Evolutionary conservation across 2,113 vertebrate species (phyloP).

Genomic region (Propithecus coquereli): DNA sequence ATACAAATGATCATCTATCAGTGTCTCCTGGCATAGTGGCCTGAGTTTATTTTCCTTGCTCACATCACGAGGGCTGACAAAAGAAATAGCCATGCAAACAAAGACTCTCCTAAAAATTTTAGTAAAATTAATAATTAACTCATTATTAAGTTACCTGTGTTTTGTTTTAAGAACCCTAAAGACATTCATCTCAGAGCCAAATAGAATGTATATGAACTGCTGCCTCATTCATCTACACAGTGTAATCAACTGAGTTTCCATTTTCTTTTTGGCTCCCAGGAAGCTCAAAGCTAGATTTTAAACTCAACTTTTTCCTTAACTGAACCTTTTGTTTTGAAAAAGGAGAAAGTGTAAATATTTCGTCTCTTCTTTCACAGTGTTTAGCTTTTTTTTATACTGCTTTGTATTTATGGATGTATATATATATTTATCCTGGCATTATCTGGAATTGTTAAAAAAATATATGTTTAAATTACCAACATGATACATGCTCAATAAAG

Average conservation of each 20-base stretch:
- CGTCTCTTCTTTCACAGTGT: neutral
- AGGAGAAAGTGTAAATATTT: neutral
- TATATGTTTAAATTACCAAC: neutral
- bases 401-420: neutral
- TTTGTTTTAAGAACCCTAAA: neutral
- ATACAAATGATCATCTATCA: neutral
- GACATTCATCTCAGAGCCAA: neutral
- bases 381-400: neutral
- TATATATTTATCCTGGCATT: neutral
- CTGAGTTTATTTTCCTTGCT: neutral
- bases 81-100: neutral
- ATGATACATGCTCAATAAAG: neutral
- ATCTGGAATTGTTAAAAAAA: neutral
- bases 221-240: neutral
- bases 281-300: slow-evolving; percentile 11
- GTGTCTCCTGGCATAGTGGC: neutral
- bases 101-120: neutral
- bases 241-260: neutral
- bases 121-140: neutral
- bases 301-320: neutral
- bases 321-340: neutral
- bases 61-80: neutral
- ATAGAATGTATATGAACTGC: neutral
- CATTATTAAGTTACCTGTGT: neutral
- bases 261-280: neutral